Evolutionary conservation across 2,888 invertebrate genomes (phyloP), one percentile per base, ranked within the genome.

Genomic region (Ochlodes sylvanus): DNA sequence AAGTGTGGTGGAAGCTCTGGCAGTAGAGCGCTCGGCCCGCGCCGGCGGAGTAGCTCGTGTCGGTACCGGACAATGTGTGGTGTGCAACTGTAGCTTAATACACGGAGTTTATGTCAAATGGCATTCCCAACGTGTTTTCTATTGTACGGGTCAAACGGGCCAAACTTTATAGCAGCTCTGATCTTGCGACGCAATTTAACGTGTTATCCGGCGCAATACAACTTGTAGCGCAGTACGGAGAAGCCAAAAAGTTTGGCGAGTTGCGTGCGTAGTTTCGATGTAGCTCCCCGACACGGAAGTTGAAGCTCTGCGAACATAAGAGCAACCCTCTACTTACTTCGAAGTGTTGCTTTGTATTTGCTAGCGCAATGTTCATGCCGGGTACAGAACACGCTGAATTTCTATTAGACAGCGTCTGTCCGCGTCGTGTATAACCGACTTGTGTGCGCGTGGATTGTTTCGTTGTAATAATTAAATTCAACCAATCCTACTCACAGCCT

Each of bases 1-100:
- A 97, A 94, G 96, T 96, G 93, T 97, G 97, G 96, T 97, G 97
- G 96, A 96, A 96, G 92, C 95, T 96, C 93, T 96, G 96, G 95
- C 96, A 97, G 87, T 92, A 85, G 82, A 73, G 79, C 79, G n/a
- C n/a, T n/a, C n/a, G 76, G 65, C 71, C 77, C 77, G 27, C 27
- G 27, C 27, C 77, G 77, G 69, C 66, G 74, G 75, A 55, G 66
- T 72, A 60, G 71, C 71, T 70, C 69, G 56, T 72, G 72, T 69
- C 64, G 64, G 68, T 67, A 52, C 47, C 58, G 63, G 68, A 68
- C 68, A 52, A 56, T 68, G 61, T 68, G 63, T 68, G 56, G 50
- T 68, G 63, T 68, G 63, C 57, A 62, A 68, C 41, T 32, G 52
- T 61, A 50, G 56, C 67, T 62, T 56, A 47, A 68, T 56, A 60